These are phyloP conservation scores for Pocillopora meandrina DNA, from an alignment of 92 coral and sea anemone species.

Conservation along the genomic window DNA sequence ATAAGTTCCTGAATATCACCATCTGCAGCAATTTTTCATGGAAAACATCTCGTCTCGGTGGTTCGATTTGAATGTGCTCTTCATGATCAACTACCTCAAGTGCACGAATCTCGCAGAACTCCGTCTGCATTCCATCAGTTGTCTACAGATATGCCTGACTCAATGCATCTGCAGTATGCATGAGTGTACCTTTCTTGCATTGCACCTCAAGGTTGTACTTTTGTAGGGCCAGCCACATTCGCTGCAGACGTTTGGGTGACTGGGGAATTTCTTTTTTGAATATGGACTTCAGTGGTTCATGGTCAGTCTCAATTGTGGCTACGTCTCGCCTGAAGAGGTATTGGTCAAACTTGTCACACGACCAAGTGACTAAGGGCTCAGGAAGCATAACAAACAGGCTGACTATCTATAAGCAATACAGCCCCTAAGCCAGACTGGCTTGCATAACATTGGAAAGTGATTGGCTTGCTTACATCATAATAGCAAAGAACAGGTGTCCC, in stretches of 20 bases:
- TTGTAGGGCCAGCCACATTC: constrained; percentile 43
- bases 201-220: constrained; percentile 37
- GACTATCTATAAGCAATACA: too few relatives aligned
- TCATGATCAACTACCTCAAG: constrained; percentile 27
- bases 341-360: constrained; percentile 45
- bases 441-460: too few relatives aligned
- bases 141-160: constrained; percentile 47
- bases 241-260: constrained; percentile 44
- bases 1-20: too few relatives aligned
- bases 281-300: constrained; percentile 34
- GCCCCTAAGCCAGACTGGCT: too few relatives aligned
- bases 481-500: too few relatives aligned
- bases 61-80: neutral
- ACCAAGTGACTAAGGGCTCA: constrained; percentile 13
- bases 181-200: too few relatives aligned
- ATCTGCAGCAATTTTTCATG: too few relatives aligned
- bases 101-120: constrained; percentile 30
- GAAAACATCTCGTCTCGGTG: too few relatives aligned
- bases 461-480: too few relatives aligned
- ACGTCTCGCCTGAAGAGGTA: constrained; percentile 26
- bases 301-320: constrained; percentile 30
- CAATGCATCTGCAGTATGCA: constrained; percentile 23
- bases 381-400: too few relatives aligned
- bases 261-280: neutral
- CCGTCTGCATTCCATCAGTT: constrained; percentile 41